These are phyloP conservation scores for Hypocryptadius cinnamomeus DNA, from an alignment of 2,113 vertebrate genomes.

Conservation along the genomic window DNA sequence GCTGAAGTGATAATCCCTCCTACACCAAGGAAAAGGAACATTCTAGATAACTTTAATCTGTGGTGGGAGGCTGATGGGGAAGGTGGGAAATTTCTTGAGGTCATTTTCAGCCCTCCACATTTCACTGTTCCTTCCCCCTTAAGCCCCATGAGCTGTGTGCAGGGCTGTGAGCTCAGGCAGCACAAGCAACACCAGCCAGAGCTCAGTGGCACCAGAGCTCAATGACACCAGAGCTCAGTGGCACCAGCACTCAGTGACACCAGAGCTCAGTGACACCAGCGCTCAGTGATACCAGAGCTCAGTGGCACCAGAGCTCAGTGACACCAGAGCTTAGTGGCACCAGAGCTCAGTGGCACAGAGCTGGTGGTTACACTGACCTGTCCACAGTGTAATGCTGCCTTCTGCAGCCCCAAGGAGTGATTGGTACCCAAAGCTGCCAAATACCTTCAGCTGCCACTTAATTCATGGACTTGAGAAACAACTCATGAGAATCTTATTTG, in stretches of 20 bases:
- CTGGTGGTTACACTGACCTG: neutral
- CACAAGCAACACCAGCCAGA: neutral
- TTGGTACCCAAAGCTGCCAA: neutral
- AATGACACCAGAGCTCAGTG: neutral
- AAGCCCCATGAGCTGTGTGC: neutral
- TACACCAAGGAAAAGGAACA: neutral
- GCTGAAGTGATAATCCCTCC: neutral
- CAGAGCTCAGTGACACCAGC: neutral
- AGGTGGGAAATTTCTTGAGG: neutral
- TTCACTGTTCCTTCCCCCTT: neutral
- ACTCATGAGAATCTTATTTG: neutral
- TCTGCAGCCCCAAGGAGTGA: neutral
- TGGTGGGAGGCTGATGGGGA: neutral
- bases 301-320: too few relatives aligned
- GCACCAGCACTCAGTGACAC: neutral
- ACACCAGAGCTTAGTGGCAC: neutral
- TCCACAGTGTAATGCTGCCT: neutral
- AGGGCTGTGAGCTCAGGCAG: neutral
- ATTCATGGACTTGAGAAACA: neutral
- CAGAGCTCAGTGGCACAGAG: neutral
- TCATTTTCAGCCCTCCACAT: neutral
- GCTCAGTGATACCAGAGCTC: neutral
- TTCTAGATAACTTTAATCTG: neutral
- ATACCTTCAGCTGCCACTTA: neutral
- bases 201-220: neutral